Evolutionary conservation across 1,140 invertebrate genomes (phyloP).

Genomic region (Trinorchestia longiramus): DNA sequence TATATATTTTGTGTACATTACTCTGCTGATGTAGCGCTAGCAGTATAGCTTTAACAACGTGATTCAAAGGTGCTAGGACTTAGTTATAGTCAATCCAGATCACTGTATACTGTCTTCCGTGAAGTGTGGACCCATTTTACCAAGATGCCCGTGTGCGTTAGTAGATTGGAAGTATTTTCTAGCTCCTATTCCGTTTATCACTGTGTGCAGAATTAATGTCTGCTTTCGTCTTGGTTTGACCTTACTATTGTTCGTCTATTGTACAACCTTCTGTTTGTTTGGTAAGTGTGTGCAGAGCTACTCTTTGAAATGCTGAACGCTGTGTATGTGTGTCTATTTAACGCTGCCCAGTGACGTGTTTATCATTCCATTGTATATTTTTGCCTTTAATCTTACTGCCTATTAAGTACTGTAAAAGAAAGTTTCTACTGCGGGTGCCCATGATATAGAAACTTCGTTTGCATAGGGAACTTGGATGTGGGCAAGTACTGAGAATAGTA

Average conservation of each 20-base stretch:
- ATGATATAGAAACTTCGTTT: not conserved
- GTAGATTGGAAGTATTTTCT: not conserved
- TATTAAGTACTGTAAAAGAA: not conserved
- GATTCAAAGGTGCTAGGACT: slow-evolving; percentile 44
- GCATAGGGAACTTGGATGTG: not conserved
- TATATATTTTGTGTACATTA: slow-evolving; percentile 46
- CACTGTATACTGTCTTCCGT: slow-evolving; percentile 20
- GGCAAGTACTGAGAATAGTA: not conserved
- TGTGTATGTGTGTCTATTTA: too few species aligned
- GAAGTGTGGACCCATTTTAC: slow-evolving; percentile 3
- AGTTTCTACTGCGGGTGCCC: not conserved
- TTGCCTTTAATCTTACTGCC: not conserved
- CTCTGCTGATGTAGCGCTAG: not conserved
- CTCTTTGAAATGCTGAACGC: not conserved
- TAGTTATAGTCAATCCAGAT: slow-evolving; percentile 4
- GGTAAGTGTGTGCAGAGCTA: not conserved
- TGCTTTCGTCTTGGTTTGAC: not conserved
- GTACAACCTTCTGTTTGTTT: not conserved
- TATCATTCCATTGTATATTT: slow-evolving; percentile 2
- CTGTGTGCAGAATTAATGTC: not conserved
- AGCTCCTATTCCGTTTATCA: not conserved
- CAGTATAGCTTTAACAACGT: slow-evolving; percentile 41
- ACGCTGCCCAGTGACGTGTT: not conserved
- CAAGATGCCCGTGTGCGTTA: not conserved
- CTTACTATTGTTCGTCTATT: not conserved